Percentiles rank a stretch among this genome's conserved stretches.
These are phyloP conservation scores for Forbesichthys papilliferus DNA, from an alignment of 2,113 vertebrate species.

Conservation along the genomic window DNA sequence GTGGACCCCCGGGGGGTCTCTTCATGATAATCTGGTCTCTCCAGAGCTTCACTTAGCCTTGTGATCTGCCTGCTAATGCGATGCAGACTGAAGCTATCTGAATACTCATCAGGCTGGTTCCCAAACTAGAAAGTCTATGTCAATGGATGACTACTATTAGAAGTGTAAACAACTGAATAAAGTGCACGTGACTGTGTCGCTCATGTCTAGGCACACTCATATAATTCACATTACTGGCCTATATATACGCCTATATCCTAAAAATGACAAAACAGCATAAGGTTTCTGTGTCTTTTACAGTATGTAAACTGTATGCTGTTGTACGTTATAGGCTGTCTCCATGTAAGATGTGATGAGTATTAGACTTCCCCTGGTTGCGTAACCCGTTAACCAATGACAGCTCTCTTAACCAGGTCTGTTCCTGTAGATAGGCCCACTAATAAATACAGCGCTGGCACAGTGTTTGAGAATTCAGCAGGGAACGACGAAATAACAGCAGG, in stretches of 20 bases:
- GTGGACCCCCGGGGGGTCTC: conserved; percentile 43
- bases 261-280: no score
- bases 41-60: conserved; percentile 25
- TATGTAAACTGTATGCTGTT: background rate
- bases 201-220: no score
- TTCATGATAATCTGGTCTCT: conserved; percentile 57
- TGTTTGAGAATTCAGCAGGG: background rate
- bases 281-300: no score
- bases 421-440: background rate
- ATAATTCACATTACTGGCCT: no score
- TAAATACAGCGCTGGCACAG: background rate
- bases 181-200: no score
- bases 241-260: no score
- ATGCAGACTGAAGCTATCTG: conserved; percentile 15
- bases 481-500: background rate
- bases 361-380: background rate
- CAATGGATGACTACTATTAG: background rate
- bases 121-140: background rate
- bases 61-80: conserved; percentile 55
- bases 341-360: background rate
- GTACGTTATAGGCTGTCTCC: background rate
- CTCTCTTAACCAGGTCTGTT: background rate
- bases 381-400: background rate
- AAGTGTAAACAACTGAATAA: no score
- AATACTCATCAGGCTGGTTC: conserved; percentile 3